These are phyloP conservation scores for Anoncus sp. DNA, from an alignment of 2,888 invertebrate species.

Conservation along the genomic window DNA sequence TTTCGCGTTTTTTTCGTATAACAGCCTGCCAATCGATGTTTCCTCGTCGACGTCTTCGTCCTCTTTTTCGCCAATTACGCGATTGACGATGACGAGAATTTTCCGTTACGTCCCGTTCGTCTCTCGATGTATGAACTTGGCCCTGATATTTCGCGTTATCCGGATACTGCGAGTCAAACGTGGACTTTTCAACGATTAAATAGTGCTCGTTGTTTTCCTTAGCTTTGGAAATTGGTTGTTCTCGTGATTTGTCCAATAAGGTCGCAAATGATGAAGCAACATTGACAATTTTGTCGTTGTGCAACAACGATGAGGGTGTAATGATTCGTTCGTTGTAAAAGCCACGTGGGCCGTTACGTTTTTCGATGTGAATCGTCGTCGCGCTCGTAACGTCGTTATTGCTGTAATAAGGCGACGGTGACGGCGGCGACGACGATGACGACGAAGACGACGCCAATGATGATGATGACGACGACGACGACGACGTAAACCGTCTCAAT, in stretches of 20 bases:
- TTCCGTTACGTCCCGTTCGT: slow-evolving; percentile 31
- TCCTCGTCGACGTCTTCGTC: slow-evolving; percentile 57
- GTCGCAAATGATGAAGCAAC: slow-evolving; percentile 16
- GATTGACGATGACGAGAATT: slow-evolving; percentile 36
- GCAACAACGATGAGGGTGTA: slow-evolving; percentile 3
- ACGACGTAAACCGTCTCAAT: slow-evolving; percentile 42
- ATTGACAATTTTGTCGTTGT: background rate
- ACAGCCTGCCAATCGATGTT: slow-evolving; percentile 57
- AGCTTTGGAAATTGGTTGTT: too few relatives aligned
- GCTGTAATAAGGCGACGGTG: slow-evolving; percentile 60
- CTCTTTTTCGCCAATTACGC: slow-evolving; percentile 54
- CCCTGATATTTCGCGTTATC: slow-evolving; percentile 2
- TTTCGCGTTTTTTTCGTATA: slow-evolving; percentile 38
- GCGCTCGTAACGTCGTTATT: slow-evolving; percentile 46
- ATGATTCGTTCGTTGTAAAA: slow-evolving; percentile 2
- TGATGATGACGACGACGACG: slow-evolving; percentile 61
- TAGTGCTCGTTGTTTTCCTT: too few relatives aligned
- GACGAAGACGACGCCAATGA: slow-evolving; percentile 56
- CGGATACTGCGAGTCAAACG: slow-evolving; percentile 17
- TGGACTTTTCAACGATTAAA: slow-evolving; percentile 11
- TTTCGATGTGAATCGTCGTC: slow-evolving; percentile 47
- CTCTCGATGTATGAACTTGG: background rate
- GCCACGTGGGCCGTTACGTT: slow-evolving; percentile 9
- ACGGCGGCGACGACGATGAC: slow-evolving; percentile 56
- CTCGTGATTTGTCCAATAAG: too few relatives aligned